Percentiles rank a stretch among this genome's conserved stretches.
These are phyloP conservation scores for Nylanderia fulva DNA, from an alignment of 1,140 invertebrate genomes.

Conservation along the genomic window DNA sequence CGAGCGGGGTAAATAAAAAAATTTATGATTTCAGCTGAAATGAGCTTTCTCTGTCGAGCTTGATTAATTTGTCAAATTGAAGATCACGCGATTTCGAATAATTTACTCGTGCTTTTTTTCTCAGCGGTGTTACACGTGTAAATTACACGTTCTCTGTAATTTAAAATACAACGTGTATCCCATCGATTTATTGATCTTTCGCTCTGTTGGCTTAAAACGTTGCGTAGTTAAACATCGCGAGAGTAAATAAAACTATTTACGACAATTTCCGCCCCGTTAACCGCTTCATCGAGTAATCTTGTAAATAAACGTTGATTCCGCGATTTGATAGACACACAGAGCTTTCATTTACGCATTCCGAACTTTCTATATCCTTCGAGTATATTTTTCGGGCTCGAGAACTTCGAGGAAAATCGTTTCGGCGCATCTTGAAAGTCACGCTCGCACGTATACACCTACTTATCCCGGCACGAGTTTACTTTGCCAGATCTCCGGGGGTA, in stretches of 20 bases:
- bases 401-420: slow-evolving; percentile 7
- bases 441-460: slow-evolving; percentile 34
- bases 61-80: slow-evolving; percentile 13
- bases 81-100: background rate
- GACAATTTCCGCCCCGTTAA: background rate
- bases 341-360: background rate
- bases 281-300: background rate
- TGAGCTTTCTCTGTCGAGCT: too few species aligned
- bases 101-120: background rate
- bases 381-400: background rate
- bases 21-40: too few species aligned
- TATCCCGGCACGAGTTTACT: slow-evolving; percentile 30
- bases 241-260: background rate
- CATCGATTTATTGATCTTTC: background rate
- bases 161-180: background rate
- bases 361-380: background rate
- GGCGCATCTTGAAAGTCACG: slow-evolving; percentile 4
- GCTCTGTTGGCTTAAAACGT: background rate
- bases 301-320: background rate
- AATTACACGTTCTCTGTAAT: background rate
- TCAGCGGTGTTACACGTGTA: too few species aligned
- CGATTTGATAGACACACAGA: background rate
- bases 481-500: slow-evolving; percentile 21
- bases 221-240: background rate
- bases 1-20: background rate